phyloP scores from a whole-genome alignment of 2,113 vertebrate genomes.

The Rhipidura dahli region DNA sequence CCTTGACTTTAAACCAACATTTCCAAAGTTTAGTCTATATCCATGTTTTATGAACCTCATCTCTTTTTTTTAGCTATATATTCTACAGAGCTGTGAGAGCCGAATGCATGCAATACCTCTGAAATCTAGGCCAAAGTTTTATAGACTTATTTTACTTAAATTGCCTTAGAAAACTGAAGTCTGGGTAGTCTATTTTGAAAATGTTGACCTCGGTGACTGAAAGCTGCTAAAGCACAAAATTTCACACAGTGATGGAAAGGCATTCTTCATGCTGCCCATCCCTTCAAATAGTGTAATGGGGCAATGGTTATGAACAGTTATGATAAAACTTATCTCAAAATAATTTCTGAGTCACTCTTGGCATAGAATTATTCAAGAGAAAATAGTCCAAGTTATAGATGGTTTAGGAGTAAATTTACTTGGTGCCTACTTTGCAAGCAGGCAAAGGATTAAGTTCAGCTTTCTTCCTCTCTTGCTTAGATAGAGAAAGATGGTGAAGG shows the following conservation, averaged over 20 bases:
- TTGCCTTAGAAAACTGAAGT: neutral
- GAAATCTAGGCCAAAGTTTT: neutral
- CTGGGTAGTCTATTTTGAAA: neutral
- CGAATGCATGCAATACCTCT: neutral
- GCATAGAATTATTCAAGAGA: neutral
- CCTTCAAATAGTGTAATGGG: neutral
- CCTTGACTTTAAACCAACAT: neutral
- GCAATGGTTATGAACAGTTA: neutral
- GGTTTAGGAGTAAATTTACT: neutral
- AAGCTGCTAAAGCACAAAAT: neutral
- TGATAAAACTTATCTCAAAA: neutral
- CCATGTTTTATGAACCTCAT: neutral
- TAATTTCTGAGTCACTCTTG: neutral
- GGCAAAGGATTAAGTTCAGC: neutral
- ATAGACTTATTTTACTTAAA: neutral
- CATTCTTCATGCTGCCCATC: neutral
- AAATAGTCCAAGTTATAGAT: neutral
- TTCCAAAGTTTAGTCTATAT: slow-evolving; percentile 10
- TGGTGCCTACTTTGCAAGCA: neutral
- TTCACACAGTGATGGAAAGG: neutral
- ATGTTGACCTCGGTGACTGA: neutral
- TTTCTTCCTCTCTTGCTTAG: neutral
- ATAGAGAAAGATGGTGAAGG: neutral
- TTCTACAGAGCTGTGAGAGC: neutral
- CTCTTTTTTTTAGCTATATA: neutral